Conservation (phyloP, 2,113 vertebrate species). For the Varanus salvator region DNA sequence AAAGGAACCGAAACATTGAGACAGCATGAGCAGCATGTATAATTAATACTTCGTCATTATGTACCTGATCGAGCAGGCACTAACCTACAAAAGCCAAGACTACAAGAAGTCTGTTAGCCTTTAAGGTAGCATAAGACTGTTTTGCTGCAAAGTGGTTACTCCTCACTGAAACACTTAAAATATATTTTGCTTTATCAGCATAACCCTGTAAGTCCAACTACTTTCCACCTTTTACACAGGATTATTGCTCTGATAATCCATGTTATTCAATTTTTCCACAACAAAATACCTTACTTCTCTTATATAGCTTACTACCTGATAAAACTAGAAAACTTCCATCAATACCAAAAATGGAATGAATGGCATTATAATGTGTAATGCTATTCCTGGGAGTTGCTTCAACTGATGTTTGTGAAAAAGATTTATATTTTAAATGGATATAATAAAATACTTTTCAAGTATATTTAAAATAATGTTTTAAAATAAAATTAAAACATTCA, state of each 20-base stretch:
- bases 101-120: neutral
- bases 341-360: neutral
- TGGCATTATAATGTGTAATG: neutral
- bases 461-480: neutral
- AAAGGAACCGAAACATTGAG: neutral
- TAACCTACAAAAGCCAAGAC: neutral
- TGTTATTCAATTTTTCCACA: neutral
- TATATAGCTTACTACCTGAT: neutral
- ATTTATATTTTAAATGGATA: neutral
- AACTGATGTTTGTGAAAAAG: neutral
- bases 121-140: neutral
- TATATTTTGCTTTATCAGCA: neutral
- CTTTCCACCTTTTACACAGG: neutral
- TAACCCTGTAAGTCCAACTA: neutral
- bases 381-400: neutral
- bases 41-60: neutral
- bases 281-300: neutral
- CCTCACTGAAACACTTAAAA: neutral
- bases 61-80: neutral
- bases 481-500: neutral
- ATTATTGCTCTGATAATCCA: neutral
- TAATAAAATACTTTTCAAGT: neutral
- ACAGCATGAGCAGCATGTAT: neutral
- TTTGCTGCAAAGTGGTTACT: neutral
- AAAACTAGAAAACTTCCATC: neutral